Evolutionary conservation across 2,797 vertebrate species (phyloP).

Genomic region (Anas capensis): DNA sequence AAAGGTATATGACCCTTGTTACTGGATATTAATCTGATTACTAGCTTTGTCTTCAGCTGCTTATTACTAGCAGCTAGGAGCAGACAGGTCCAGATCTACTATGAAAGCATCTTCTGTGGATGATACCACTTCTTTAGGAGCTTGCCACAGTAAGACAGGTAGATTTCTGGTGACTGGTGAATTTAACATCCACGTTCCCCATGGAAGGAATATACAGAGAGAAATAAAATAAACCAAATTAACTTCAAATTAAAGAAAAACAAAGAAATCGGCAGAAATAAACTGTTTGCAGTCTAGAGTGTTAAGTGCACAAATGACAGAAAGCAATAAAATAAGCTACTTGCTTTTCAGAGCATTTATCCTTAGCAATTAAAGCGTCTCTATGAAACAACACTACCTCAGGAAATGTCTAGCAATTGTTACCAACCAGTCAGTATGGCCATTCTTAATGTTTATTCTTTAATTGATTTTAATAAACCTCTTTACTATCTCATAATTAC

Average conservation of each 20-base stretch:
- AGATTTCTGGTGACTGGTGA: background rate
- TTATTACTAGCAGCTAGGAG: background rate
- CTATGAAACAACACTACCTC: background rate
- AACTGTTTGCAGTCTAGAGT: background rate
- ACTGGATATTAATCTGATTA: background rate
- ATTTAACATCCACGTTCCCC: background rate
- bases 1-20: background rate
- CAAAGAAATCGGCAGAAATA: background rate
- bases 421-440: background rate
- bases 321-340: background rate
- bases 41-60: background rate
- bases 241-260: background rate
- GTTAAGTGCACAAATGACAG: background rate
- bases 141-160: background rate
- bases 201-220: background rate
- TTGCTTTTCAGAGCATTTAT: background rate
- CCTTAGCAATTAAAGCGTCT: background rate
- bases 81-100: background rate
- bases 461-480: conserved; percentile 12
- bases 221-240: background rate
- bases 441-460: background rate
- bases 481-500: conserved; percentile 5
- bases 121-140: background rate
- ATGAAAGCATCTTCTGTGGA: background rate
- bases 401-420: background rate